Evolutionary conservation across 2,888 invertebrate genomes (phyloP), one percentile per base, ranked within the genome.

Genomic region (Drosophila kambysellisi): DNA sequence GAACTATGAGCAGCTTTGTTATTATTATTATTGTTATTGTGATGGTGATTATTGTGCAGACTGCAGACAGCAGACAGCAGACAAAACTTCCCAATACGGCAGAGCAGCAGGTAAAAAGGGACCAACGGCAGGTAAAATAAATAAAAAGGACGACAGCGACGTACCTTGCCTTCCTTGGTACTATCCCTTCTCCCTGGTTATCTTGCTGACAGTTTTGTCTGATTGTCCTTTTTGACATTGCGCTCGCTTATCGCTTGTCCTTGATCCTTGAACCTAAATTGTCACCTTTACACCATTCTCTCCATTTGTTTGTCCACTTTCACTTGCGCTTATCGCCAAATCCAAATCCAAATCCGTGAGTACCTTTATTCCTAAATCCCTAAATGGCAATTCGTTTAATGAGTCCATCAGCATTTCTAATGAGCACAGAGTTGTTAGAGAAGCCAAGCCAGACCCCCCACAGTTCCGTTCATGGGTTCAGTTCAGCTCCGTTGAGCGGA

Each of bases 381-480:
- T 46, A 58, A 76, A 65, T 61, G 41, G 32, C 35, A 58, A 53
- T 76, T 76, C 32, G 59, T 53, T 46, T 72, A 79, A 78, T 72
- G 71, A 78, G 76, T 51, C 29, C 71, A 79, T 79, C 60, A 71
- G 57, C 65, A 53, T 66, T 66, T 74, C 58, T 52, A 84, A 82
- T 80, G 81, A 61, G 66, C 39, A 52, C 58, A 60, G 39, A 60
- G 51, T 41, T 35, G 54, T 51, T 29, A 39, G 25, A n/a, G 41
- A 25, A 29, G 17, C 41, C n/a, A 25, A 41, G 32, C 7, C 4
- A 50, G 78, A 78, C 79, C 78, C 61, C 75, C 78, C 79, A 65
- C 33, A 50, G 79, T 46, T 63, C 4, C 17, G 51, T 58, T 75
- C 37, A 25, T 39, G 35, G 30, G 52, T 17, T 25, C 12, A 30